Base-by-base conservation (phyloP, 2,888 invertebrate genomes). In the Catocala nupta region DNA sequence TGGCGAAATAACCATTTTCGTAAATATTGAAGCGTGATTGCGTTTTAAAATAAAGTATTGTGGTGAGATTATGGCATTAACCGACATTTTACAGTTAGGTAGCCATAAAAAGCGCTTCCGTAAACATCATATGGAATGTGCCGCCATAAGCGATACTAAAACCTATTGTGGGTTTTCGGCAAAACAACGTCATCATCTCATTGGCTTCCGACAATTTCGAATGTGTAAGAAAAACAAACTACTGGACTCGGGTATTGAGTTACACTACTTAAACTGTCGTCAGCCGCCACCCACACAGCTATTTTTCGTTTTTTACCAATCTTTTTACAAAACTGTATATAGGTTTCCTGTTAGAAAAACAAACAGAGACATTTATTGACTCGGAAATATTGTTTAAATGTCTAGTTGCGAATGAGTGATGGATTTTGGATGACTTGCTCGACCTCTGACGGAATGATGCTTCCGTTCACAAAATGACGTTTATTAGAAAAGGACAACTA, bases 201-300 rank as follows among this genome's bases (percentile, higher is more conserved):
- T 85, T 87, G 85, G 86, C 90, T 91, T 85, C 89, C 85, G 88
- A 86, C 86, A 87, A 90, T 90, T 89, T 86, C 64, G 82, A 85
- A 84, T 81, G 88, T 81, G 77, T 77, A 85, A 89, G 88, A 90
- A 91, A 90, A 91, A 92, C 87, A 90, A 86, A 89, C 90, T 85
- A 82, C 85, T 89, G 91, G 90, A 88, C 92, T 83, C 77, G 68
- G 73, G 71, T 88, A 89, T 93, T 89, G 73, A 77, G 84, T 94
- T 93, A 91, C 93, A 84, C 89, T 91, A 93, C 91, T 93, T 91
- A 93, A 90, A 92, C 92, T 94, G 93, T 94, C 93, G 87, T 93
- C 94, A 90, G 81, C 82, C 83, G 87, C 93, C 93, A 93, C 94
- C 93, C 94, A 92, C 91, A 83, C 81, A 66, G 88, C 80, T 81